A percentile compares a stretch with the other conserved stretches of the same genome.
Conservation (phyloP, 2,113 vertebrate genomes). For the Puntigrus tetrazona region DNA sequence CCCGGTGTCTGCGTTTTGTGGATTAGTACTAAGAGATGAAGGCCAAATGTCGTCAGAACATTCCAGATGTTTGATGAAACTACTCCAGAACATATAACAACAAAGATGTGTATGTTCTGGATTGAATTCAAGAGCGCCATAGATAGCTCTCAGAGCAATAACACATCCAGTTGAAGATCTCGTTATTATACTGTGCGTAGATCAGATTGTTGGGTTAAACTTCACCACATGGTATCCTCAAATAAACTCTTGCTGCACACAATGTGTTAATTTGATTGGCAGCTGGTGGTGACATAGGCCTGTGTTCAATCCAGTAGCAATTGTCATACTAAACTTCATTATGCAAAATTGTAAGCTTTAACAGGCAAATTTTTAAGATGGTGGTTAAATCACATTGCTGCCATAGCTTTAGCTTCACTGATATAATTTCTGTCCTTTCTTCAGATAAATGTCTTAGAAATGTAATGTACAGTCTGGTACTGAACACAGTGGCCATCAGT, state of each 20-base stretch:
- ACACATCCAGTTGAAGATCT: slow-evolving; percentile 33
- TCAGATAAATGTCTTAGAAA: background rate
- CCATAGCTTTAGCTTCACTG: background rate
- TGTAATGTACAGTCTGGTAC: background rate
- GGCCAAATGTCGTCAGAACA: slow-evolving; percentile 22
- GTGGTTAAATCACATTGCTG: background rate
- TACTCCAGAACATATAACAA: slow-evolving; percentile 41
- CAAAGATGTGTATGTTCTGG: slow-evolving; percentile 48
- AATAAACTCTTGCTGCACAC: slow-evolving; percentile 26
- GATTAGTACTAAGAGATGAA: slow-evolving; percentile 36
- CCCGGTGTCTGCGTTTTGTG: slow-evolving; percentile 3
- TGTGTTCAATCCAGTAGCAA: background rate
- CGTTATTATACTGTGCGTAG: slow-evolving; percentile 2
- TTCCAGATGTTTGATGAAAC: slow-evolving; percentile 50
- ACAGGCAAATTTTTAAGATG: background rate
- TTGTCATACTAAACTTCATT: slow-evolving; percentile 1
- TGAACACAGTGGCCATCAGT: background rate
- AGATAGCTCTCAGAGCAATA: slow-evolving; percentile 29
- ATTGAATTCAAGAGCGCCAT: slow-evolving; percentile 43
- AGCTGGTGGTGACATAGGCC: background rate
- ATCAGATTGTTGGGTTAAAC: slow-evolving; percentile 28
- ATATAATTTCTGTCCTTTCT: background rate
- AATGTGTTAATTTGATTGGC: slow-evolving; percentile 21
- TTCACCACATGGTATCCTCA: slow-evolving; percentile 31
- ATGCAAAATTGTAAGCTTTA: background rate